A percentile compares a stretch with the other conserved stretches of the same genome.
These are phyloP conservation scores for Megaustenia siamemsis DNA, from an alignment of 2,888 invertebrate genomes.

Conservation along the genomic window DNA sequence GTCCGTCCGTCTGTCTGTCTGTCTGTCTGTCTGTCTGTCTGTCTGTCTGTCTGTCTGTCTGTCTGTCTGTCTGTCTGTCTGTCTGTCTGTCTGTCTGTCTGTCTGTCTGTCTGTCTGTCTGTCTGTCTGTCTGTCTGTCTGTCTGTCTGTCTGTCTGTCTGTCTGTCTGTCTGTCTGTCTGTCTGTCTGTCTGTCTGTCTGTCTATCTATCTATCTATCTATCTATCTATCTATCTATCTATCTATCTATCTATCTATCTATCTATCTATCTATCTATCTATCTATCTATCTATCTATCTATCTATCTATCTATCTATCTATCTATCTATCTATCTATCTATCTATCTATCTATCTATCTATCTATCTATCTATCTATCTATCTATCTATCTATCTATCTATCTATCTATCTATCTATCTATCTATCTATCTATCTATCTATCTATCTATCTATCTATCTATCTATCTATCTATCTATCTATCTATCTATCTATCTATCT, in stretches of 20 bases:
- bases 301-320: too few species aligned
- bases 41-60: slow-evolving; percentile 6
- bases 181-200: slow-evolving; percentile 26
- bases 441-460: not conserved
- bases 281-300: too few species aligned
- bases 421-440: not conserved
- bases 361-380: too few species aligned
- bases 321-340: too few species aligned
- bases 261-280: too few species aligned
- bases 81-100: slow-evolving; percentile 29
- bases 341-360: too few species aligned
- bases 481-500: slow-evolving; percentile 9
- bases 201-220: too few species aligned
- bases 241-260: too few species aligned
- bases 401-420: too few species aligned
- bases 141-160: slow-evolving; percentile 27
- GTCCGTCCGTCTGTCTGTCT: too few species aligned
- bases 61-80: slow-evolving; percentile 39
- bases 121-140: slow-evolving; percentile 26
- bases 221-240: too few species aligned
- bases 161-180: slow-evolving; percentile 41
- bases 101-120: slow-evolving; percentile 3
- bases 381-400: too few species aligned
- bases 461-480: not conserved
- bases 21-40: slow-evolving; percentile 34